Evolutionary conservation across 2,888 invertebrate species (phyloP), one percentile per base, ranked within the genome.

Genomic region (Drosophila subquinaria): DNA sequence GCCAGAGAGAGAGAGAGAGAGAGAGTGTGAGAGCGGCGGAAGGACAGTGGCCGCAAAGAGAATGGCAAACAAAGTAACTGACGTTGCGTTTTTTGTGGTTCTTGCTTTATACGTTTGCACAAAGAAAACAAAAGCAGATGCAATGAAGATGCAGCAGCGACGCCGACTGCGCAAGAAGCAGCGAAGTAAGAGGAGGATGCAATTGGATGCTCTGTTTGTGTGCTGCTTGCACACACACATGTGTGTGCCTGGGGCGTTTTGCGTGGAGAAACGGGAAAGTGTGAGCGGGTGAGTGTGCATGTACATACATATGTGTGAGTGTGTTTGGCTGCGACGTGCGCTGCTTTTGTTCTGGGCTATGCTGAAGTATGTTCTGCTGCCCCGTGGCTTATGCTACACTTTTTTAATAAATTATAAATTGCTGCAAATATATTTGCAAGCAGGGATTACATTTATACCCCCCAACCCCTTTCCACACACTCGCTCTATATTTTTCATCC

Each of bases 321-420:
- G 42, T 35, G 53, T 42, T 50, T 50, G 59, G 23, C 43, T 56
- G 78, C 53, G 50, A 69, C 62, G 71, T 72, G 72, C 61, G 66
- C 72, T 64, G 80, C 83, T 73, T 89, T 83, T 87, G 81, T 83
- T 80, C 81, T 68, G 64, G 38, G 50, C 61, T 80, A 59, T 61
- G 35, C 20, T 30, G 48, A 13, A 30, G 33, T 50, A 52, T 62
- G 36, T 63, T 40, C 38, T 69, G 68, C 76, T 82, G 76, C 69
- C 86, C 88, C 76, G 67, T 89, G 70, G 79, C 76, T 88, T 79
- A 69, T 69, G 70, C 73, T 88, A 69, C 71, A 79, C 70, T 88
- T 88, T 86, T 88, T 90, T 87, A 88, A 87, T 87, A 87, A 87
- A 87, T 87, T 87, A 90, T 87, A 87, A 90, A 87, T 87, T 87